phyloP scores from a whole-genome alignment of 2,797 vertebrate genomes.

The Picus viridis region DNA sequence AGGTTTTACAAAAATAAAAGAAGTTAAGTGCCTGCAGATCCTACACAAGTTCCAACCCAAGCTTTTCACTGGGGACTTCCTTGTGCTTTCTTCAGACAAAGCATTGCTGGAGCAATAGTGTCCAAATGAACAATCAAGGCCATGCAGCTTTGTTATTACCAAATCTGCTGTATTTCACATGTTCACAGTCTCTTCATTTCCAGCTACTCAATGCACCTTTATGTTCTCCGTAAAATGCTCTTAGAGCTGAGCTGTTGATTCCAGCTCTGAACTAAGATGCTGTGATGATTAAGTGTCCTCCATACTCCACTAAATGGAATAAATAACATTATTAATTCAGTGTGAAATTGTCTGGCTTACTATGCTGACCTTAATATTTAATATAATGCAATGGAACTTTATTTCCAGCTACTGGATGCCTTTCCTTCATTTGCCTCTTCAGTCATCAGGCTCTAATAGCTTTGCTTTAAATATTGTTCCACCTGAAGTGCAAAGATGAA shows the following conservation, averaged over 20 bases:
- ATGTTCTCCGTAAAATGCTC: not conserved
- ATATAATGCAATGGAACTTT: conserved; percentile 9
- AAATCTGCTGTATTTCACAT: conserved; percentile 33
- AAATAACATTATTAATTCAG: conserved; percentile 62
- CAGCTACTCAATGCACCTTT: conserved; percentile 19
- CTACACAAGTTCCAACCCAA: not conserved
- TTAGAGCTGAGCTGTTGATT: conserved; percentile 9
- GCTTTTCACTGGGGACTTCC: not conserved
- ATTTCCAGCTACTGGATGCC: conserved; percentile 48
- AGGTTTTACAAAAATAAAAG: not conserved
- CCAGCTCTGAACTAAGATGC: conserved; percentile 25
- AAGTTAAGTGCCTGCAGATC: not conserved
- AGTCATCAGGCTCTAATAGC: not conserved
- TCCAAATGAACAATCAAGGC: not conserved
- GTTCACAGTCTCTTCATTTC: conserved; percentile 15
- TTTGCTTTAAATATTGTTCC: conserved; percentile 34
- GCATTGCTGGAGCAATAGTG: not conserved
- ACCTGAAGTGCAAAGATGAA: not conserved
- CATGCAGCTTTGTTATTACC: conserved; percentile 26
- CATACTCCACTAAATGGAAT: conserved; percentile 38
- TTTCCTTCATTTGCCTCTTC: conserved; percentile 27
- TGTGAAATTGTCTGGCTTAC: conserved; percentile 29
- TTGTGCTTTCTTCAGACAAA: conserved; percentile 11
- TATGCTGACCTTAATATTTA: conserved; percentile 38
- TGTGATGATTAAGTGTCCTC: conserved; percentile 2